Evolutionary conservation across 2,888 invertebrate species (phyloP), one percentile per base, ranked within the genome.

Genomic region (Lasioglossum figueresi): DNA sequence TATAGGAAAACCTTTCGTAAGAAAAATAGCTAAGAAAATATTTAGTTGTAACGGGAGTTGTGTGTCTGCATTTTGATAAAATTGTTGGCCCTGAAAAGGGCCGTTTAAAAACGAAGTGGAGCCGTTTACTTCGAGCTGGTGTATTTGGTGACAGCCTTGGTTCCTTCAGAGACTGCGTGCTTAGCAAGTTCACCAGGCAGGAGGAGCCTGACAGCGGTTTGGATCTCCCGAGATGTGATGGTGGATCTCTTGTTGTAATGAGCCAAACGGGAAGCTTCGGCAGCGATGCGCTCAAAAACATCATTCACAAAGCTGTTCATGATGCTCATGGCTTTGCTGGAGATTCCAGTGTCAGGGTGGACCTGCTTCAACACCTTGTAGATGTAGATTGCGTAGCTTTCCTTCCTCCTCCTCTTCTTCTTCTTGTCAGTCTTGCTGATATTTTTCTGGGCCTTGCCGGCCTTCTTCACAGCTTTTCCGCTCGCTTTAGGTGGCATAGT

Each of bases 111-210:
- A 23, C 34, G 10, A 37, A 23, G 31, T 4, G 4, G n/a, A 31
- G 82, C 71, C 12, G 52, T 82, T 91, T 82, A 92, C 86, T 92
- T 93, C 0, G 88, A 88, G 68, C 82, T 85, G 3, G 96, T 96
- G 93, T 96, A 96, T 88, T 96, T 96, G 94, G 93, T 96, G 89
- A 93, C 96, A 83, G 97, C 97, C 92, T 97, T 97, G 19, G 96
- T 96, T 0, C 96, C 97, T 94, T 97, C 97, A 70, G 96, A 95
- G 68, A 97, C 96, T 0, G 97, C 97, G 93, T 97, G 97, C 86
- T 97, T 97, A 0, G 97, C 97, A 83, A 98, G 93, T 92, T 98
- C 97, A 14, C 97, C 97, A 0, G 97, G 97, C 6, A 97, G 94
- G 0, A 97, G 91, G 0, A 97, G 95, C 63, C 96, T 96, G 0